Conservation (phyloP, 2,113 vertebrate genomes). For the Coptodon bakossiorum region DNA sequence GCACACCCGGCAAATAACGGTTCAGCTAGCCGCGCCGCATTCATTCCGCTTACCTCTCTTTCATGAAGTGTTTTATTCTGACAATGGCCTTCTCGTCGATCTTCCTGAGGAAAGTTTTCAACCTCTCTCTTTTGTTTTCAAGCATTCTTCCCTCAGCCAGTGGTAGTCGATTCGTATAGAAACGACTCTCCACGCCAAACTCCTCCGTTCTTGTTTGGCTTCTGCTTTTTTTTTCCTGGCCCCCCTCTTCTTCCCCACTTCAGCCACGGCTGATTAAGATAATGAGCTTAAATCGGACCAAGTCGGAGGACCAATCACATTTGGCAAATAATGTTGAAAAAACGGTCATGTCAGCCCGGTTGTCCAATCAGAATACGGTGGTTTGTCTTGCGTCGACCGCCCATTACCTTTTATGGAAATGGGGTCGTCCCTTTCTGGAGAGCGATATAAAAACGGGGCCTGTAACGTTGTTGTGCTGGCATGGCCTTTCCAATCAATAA, state of each 20-base stretch:
- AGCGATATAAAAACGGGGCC: not conserved
- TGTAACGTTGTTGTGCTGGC: not conserved
- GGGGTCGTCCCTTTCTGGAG: not conserved
- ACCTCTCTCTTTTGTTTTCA: constrained; percentile 73
- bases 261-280: constrained; percentile 60
- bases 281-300: constrained; percentile 75
- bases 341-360: constrained; percentile 60
- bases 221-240: not conserved
- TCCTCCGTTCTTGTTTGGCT: constrained; percentile 30
- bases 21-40: not conserved
- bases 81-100: constrained; percentile 77
- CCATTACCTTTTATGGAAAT: constrained; percentile 56
- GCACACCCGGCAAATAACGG: constrained; percentile 48
- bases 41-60: constrained; percentile 67
- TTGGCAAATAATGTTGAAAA: not conserved
- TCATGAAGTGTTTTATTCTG: constrained; percentile 76
- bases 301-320: constrained; percentile 61
- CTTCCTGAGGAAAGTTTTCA: constrained; percentile 76
- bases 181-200: constrained; percentile 53
- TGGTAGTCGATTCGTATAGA: constrained; percentile 31
- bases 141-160: constrained; percentile 70
- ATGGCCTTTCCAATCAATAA: not conserved
- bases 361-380: constrained; percentile 53
- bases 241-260: constrained; percentile 21
- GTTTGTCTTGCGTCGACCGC: constrained; percentile 15